Percentiles rank a stretch among this genome's conserved stretches.
phyloP scores from a whole-genome alignment of 2,797 vertebrate genomes.

The Lacerta bilineata region DNA sequence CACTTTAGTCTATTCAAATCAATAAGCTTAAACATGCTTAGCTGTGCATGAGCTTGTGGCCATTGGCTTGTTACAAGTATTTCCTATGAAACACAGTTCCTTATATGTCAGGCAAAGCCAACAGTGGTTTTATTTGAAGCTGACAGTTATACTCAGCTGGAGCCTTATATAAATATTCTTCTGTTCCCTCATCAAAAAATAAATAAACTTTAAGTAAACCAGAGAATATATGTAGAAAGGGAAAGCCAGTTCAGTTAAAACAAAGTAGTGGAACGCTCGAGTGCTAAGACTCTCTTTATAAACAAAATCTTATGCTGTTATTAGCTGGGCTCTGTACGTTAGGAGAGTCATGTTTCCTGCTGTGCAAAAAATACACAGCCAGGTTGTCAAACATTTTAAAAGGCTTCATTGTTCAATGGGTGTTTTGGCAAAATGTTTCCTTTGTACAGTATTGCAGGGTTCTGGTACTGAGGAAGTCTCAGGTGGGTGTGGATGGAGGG shows the following conservation, averaged over 20 bases:
- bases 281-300: constrained; percentile 33
- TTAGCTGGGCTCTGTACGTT: rapidly evolving
- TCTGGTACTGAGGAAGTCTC: constrained; percentile 47
- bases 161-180: constrained; percentile 62
- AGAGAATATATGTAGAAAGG: constrained; percentile 43
- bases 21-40: constrained; percentile 2
- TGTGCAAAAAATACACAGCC: constrained; percentile 39
- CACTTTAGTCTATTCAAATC: background rate
- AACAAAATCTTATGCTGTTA: constrained; percentile 25
- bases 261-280: constrained; percentile 35
- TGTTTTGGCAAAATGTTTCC: constrained; percentile 31
- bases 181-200: constrained; percentile 23
- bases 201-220: constrained; percentile 54
- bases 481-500: constrained; percentile 21
- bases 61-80: constrained; percentile 63
- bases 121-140: constrained; percentile 56
- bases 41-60: constrained; percentile 42
- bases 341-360: constrained; percentile 19
- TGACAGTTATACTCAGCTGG: constrained; percentile 52
- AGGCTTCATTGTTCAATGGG: constrained; percentile 34
- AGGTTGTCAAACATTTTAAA: constrained; percentile 29
- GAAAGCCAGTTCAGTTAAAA: constrained; percentile 58
- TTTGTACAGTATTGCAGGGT: constrained; percentile 27
- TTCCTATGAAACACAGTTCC: constrained; percentile 70
- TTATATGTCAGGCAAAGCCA: constrained; percentile 66